Base-by-base conservation (phyloP, 1,140 invertebrate species). In the Cydia amplana region DNA sequence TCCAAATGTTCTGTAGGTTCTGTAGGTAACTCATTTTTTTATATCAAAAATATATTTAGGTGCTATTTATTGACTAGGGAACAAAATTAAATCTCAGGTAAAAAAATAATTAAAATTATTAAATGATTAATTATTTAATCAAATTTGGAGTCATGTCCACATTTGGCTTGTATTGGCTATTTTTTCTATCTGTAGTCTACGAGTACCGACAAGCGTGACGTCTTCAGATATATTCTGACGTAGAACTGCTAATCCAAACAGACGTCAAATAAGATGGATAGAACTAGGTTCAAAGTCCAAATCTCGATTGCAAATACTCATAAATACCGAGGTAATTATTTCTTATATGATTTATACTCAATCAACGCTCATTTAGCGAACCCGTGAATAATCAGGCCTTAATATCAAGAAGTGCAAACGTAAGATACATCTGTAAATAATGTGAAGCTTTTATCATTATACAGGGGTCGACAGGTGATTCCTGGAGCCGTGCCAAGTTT, bases 391-490 rank as follows among this genome's bases (percentile, higher is more conserved):
- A 10, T 55, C 16, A 60, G 55, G 9, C 55, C 55, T 60, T 23
- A 70, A 70, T 70, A 70, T 36, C 32, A 70, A 70, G 28, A 67
- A 70, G 65, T 70, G 65, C 28, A 36, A 70, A 32, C 64, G 25
- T 32, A 67, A 70, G 83, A 85, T 85, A 82, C 76, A 82, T 80
- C 83, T 86, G 85, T 88, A 88, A 90, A 87, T 87, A 90, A 88
- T 90, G 85, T 87, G 85, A 81, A 81, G 82, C 82, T 85, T 90
- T 87, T 87, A 87, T 86, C 82, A 81, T 84, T 83, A 83, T 83
- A 87, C 83, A 87, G 87, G 85, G 87, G 87, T 85, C 85, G 79
- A 85, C 89, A 91, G 89, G 89, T 91, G 85, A 89, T 82, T 81
- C 81, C 81, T 91, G 89, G 89, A 80, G 0, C 14, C 0, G 36